These are phyloP conservation scores for Cyprinus carpio DNA, from an alignment of 2,113 vertebrate species.

Conservation along the genomic window DNA sequence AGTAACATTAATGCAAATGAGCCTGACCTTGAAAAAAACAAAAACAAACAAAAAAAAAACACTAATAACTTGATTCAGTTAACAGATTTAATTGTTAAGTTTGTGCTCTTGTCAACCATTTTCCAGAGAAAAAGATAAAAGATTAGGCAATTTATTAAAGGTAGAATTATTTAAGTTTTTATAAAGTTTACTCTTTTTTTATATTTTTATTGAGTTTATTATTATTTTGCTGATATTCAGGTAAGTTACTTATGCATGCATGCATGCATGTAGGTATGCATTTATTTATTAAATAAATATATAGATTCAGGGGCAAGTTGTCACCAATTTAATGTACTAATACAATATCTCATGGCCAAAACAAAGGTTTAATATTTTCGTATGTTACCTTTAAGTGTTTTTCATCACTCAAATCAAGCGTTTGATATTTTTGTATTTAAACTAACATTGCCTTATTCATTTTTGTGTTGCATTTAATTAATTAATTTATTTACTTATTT, in stretches of 20 bases:
- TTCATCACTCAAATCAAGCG: background rate
- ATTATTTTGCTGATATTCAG: no score
- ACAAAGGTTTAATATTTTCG: background rate
- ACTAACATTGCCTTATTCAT: no score
- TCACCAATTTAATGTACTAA: background rate
- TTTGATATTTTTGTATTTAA: no score
- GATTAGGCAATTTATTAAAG: slow-evolving; percentile 58
- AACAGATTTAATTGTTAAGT: slow-evolving; percentile 62
- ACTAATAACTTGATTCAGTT: no score
- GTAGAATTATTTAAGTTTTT: background rate
- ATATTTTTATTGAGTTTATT: no score
- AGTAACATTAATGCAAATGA: background rate
- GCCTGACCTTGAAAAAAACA: slow-evolving; percentile 27
- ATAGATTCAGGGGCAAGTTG: background rate
- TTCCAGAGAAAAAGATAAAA: slow-evolving; percentile 57
- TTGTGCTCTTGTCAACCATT: slow-evolving; percentile 58
- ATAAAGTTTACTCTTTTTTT: background rate
- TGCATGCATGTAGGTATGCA: no score
- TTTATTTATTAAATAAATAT: no score
- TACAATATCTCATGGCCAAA: background rate
- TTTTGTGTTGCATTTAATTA: background rate
- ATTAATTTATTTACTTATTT: background rate
- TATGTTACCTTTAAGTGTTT: background rate
- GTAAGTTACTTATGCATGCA: no score
- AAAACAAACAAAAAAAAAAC: no score